These are phyloP conservation scores for Diabrotica balteata DNA, from an alignment of 2,888 invertebrate species.

Conservation along the genomic window DNA sequence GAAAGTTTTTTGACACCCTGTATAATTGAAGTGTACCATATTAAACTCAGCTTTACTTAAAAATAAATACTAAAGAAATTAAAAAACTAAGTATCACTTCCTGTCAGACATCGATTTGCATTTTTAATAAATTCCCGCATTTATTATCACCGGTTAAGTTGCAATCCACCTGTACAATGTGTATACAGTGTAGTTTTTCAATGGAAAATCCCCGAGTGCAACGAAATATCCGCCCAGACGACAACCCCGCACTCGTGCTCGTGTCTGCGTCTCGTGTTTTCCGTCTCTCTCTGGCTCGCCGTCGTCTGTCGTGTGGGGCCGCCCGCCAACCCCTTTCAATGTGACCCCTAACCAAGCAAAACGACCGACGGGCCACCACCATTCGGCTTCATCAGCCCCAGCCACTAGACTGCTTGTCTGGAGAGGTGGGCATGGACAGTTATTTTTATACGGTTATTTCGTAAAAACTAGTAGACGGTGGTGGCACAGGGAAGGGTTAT, in stretches of 20 bases:
- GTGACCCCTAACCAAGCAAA: constrained; percentile 43
- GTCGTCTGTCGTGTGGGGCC: constrained; percentile 29
- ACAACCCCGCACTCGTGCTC: constrained; percentile 1
- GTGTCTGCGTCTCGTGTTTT: constrained; percentile 7
- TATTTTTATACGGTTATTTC: constrained; percentile 24
- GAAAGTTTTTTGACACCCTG: no score
- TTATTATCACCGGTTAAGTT: no score
- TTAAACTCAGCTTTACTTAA: no score
- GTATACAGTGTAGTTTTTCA: no score
- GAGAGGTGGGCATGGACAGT: constrained; percentile 22
- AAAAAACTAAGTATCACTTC: no score
- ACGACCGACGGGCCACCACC: constrained; percentile 34
- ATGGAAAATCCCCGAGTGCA: neutral
- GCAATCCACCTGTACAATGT: no score
- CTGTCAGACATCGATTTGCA: no score
- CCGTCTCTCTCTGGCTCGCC: constrained; percentile 5
- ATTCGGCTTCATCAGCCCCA: constrained; percentile 23
- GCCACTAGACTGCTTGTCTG: constrained; percentile 26
- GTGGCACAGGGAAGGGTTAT: no score
- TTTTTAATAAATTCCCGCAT: no score
- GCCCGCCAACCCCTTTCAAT: constrained; percentile 43
- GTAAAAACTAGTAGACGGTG: no score
- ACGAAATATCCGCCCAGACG: neutral
- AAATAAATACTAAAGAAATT: no score
- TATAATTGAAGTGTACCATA: no score